phyloP scores from a whole-genome alignment of 1,140 invertebrate genomes.

The Bombus sylvicola region DNA sequence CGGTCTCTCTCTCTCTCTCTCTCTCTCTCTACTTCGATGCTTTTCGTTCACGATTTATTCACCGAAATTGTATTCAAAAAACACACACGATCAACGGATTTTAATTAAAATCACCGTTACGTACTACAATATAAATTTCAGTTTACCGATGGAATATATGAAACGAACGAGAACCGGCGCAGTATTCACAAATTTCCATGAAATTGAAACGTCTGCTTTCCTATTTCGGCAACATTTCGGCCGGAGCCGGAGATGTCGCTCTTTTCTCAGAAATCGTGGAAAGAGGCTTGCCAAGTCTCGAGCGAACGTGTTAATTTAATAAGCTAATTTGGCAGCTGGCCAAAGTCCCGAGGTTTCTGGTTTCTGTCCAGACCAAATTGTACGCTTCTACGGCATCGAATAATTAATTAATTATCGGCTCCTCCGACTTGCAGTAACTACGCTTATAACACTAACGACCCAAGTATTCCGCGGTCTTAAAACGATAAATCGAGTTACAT shows the following conservation, averaged over 20 bases:
- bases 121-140: not conserved
- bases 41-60: not conserved
- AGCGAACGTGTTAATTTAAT: slow-evolving; percentile 73
- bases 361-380: slow-evolving; percentile 67
- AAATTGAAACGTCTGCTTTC: slow-evolving; percentile 22
- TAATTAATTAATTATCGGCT: slow-evolving; percentile 71
- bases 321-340: slow-evolving; percentile 74
- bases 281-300: slow-evolving; percentile 61
- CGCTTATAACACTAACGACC: slow-evolving; percentile 46
- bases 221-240: not conserved
- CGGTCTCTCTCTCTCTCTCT: not conserved
- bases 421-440: slow-evolving; percentile 29
- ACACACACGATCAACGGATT: slow-evolving; percentile 1
- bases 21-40: not conserved
- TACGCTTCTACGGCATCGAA: slow-evolving; percentile 52
- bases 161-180: not conserved
- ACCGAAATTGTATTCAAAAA: not conserved
- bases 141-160: not conserved
- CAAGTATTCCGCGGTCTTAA: slow-evolving; percentile 11
- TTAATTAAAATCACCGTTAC: not conserved
- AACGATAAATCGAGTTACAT: slow-evolving; percentile 21
- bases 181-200: not conserved
- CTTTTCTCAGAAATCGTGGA: slow-evolving; percentile 33
- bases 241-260: not conserved
- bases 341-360: slow-evolving; percentile 70